Base-by-base conservation (phyloP, 2,888 invertebrate species). In the Netelia virgata region DNA sequence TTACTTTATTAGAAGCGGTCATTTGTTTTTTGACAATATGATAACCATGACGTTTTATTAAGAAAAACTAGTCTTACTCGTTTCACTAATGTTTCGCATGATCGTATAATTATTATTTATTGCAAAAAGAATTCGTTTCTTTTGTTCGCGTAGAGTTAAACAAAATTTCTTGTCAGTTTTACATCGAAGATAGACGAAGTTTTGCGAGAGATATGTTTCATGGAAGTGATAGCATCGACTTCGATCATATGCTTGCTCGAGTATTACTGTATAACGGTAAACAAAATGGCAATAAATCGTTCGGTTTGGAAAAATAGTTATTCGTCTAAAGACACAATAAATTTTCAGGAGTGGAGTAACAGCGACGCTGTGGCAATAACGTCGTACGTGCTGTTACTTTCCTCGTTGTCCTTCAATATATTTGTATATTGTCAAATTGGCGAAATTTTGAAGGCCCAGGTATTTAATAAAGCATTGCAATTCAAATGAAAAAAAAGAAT, bases 401-500 rank as follows among this genome's bases (percentile, higher is more conserved):
- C 50, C 18, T 43, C 68, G 8, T 68, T 68, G 47, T 68, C 47
- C 0, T 47, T 68, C 50, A 68, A 68, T 68, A 47, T 68, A 43
- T 68, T 43, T 8, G 18, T 68, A 20, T 68, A 47, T 68, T 68
- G 68, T 16, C 68, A 68, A 9, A 68, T 68, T 50, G 68, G 68
- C 23, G 68, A 68, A 20, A n/a, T 50, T 16, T 16, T 68, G 14
- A 68, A 68, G 50, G 50, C 47, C 9, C 68, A 68, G 50, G 68
- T 68, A 61, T 23, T 61, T 28, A 16, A 23, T 28, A 23, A 28
- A 63, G 5, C 28, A 11, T 47, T 47, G 11, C 6, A 55, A 16
- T 55, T 50, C n/a, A 0, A 50, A 50, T 43, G 85, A 53, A 9
- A 72, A 83, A 23, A 18, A 59, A 50, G 41, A 47, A n/a, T 77